Evolutionary conservation across 2,113 vertebrate genomes (phyloP).

Genomic region (Tetrao urogallus): DNA sequence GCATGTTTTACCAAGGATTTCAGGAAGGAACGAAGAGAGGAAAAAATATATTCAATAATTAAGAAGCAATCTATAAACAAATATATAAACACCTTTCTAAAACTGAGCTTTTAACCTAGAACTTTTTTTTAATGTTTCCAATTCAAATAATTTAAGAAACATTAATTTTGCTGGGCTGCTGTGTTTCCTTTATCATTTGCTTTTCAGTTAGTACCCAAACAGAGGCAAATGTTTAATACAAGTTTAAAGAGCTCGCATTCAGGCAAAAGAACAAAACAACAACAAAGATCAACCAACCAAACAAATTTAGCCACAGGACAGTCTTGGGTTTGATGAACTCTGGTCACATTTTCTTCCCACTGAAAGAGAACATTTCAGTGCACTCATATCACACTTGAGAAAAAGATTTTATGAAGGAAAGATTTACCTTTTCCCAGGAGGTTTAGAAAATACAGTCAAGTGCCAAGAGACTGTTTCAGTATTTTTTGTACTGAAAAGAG

Average conservation of each 20-base stretch:
- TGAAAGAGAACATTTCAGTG: neutral
- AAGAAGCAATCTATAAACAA: neutral
- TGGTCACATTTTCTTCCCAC: neutral
- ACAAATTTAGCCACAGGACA: neutral
- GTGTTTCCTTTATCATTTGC: neutral
- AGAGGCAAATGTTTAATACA: neutral
- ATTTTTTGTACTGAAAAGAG: neutral
- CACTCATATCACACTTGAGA: neutral
- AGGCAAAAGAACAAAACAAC: neutral
- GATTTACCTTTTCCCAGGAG: neutral
- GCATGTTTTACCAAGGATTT: neutral
- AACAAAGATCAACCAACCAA: neutral
- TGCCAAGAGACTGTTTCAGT: neutral
- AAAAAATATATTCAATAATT: neutral
- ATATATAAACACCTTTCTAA: neutral
- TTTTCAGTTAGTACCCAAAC: neutral
- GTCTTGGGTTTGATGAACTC: neutral
- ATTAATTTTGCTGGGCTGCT: neutral
- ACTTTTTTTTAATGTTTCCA: neutral
- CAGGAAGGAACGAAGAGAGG: neutral
- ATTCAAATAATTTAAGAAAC: neutral
- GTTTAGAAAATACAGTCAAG: neutral
- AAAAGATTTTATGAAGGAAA: neutral
- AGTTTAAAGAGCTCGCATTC: neutral
- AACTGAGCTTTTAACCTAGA: neutral